Evolutionary conservation across 2,113 vertebrate species (phyloP).

Genomic region (Acrocephalus arundinaceus): DNA sequence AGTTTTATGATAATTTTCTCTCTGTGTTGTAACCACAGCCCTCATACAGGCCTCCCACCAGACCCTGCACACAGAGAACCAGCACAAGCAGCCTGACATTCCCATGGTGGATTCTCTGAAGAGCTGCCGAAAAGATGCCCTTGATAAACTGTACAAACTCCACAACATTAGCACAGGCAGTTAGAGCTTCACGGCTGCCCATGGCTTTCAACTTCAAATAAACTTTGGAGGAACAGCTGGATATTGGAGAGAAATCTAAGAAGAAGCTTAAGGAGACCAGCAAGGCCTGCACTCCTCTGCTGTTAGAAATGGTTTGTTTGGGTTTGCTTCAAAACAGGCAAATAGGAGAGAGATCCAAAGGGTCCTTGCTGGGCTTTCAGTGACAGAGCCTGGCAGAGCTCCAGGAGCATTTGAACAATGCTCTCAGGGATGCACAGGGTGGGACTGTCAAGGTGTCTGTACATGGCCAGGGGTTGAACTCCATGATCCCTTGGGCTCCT

Average conservation of each 20-base stretch:
- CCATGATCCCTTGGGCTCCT: too few species aligned
- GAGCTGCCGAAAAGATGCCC: not conserved
- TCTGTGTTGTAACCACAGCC: not conserved
- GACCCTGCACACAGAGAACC: not conserved
- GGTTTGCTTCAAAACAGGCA: not conserved
- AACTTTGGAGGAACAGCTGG: not conserved
- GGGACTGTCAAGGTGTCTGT: not conserved
- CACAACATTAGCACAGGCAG: not conserved
- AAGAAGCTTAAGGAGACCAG: not conserved
- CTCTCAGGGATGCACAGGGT: not conserved
- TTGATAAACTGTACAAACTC: not conserved
- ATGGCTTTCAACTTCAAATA: not conserved
- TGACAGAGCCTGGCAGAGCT: not conserved
- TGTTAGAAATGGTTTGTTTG: not conserved
- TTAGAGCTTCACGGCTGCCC: not conserved
- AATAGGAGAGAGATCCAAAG: not conserved
- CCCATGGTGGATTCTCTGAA: rapidly evolving
- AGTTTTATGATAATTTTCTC: not conserved
- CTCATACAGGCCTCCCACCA: not conserved
- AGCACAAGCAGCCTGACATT: not conserved
- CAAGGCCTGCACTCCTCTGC: not conserved
- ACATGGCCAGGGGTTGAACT: not conserved
- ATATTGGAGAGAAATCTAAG: not conserved
- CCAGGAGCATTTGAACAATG: not conserved
- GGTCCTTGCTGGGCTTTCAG: not conserved